Percentiles rank a stretch among this genome's conserved stretches.
phyloP scores from a whole-genome alignment of 2,113 vertebrate genomes.

The Phyllostomus discolor region DNA sequence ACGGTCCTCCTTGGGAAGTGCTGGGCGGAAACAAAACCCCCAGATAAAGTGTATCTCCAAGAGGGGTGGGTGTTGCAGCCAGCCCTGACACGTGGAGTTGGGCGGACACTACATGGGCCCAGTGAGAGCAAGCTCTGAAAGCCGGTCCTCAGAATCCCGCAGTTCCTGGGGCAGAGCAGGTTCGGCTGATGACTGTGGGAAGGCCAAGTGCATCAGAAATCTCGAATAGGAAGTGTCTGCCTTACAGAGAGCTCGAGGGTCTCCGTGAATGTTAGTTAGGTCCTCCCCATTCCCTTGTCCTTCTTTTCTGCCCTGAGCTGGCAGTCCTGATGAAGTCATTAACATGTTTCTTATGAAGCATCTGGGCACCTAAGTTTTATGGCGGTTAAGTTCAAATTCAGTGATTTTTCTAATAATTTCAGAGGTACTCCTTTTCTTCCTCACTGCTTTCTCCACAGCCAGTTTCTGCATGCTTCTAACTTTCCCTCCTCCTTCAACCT shows the following conservation, averaged over 20 bases:
- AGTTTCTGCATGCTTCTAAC: neutral
- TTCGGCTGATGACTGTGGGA: neutral
- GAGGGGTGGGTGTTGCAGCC: neutral
- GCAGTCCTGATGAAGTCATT: neutral
- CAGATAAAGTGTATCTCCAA: neutral
- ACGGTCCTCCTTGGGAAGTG: neutral
- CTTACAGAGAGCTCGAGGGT: neutral
- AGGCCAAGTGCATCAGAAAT: neutral
- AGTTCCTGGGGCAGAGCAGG: neutral
- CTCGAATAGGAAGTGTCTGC: neutral
- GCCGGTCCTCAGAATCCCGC: neutral
- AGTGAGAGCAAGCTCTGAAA: neutral
- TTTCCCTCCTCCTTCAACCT: neutral
- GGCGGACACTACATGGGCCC: neutral
- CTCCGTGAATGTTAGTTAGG: neutral
- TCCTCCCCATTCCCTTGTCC: neutral
- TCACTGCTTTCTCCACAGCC: neutral
- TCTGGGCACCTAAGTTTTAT: neutral
- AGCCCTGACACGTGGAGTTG: neutral
- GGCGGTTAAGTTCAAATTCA: neutral
- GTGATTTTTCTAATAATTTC: constrained; percentile 1
- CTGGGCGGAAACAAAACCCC: neutral
- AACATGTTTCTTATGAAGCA: neutral
- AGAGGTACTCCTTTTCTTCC: neutral
- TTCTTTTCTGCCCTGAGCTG: neutral